phyloP scores from a whole-genome alignment of 2,113 vertebrate genomes.

The Rhabdomys dilectus region DNA sequence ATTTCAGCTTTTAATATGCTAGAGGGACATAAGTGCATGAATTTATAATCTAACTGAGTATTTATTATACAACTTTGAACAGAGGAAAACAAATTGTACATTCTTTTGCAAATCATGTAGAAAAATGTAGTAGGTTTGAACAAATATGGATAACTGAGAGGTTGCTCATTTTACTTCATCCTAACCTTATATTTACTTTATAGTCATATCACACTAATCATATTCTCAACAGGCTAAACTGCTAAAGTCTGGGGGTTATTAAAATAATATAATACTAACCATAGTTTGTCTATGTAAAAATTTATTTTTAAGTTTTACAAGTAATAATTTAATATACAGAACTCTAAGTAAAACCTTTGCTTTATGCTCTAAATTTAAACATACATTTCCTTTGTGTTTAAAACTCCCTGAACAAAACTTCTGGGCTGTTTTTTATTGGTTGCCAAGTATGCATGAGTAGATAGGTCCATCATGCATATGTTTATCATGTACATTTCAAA shows the following conservation, averaged over 20 bases:
- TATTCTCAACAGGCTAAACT: not conserved
- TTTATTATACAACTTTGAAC: not conserved
- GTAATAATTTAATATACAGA: slow-evolving; percentile 51
- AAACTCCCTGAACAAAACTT: slow-evolving; percentile 75
- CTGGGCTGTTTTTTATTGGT: slow-evolving; percentile 32
- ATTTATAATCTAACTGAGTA: not conserved
- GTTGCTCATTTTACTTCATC: not conserved
- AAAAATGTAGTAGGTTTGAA: not conserved
- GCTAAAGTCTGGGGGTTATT: not conserved
- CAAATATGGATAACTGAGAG: not conserved
- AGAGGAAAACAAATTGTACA: not conserved
- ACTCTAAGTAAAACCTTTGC: slow-evolving; percentile 37
- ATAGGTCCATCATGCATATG: not conserved
- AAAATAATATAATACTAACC: not conserved
- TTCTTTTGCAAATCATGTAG: not conserved
- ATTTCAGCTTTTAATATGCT: not conserved
- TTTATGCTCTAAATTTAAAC: slow-evolving; percentile 75
- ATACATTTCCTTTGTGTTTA: slow-evolving; percentile 72
- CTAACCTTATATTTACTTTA: not conserved
- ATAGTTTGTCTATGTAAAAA: not conserved
- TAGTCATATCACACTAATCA: not conserved
- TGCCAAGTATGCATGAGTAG: not conserved
- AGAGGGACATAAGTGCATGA: not conserved
- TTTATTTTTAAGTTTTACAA: not conserved
- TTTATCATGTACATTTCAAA: not conserved